These are phyloP conservation scores for Mystacides longicornis DNA, from an alignment of 2,888 invertebrate genomes.

Conservation along the genomic window DNA sequence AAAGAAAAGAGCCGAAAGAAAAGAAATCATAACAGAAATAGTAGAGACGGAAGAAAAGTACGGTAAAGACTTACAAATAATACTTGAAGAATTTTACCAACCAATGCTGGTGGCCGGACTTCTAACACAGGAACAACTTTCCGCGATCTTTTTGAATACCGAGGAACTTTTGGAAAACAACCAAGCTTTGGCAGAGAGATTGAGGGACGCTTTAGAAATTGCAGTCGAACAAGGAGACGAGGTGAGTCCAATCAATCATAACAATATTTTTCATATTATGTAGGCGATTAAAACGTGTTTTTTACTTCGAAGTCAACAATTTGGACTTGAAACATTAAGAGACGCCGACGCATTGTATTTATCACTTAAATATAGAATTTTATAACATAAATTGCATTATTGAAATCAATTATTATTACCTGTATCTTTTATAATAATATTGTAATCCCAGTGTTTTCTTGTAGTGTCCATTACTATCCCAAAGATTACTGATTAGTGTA, in stretches of 20 bases:
- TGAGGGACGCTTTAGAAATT: constrained; percentile 80
- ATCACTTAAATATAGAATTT: no score
- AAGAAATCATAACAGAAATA: constrained; percentile 91
- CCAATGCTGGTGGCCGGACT: constrained; percentile 91
- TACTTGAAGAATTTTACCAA: constrained; percentile 86
- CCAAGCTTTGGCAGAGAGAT: constrained; percentile 74
- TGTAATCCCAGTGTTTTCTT: no score
- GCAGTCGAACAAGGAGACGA: constrained; percentile 74
- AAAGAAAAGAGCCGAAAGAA: constrained; percentile 81
- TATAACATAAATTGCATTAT: no score
- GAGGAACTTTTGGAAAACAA: constrained; percentile 87
- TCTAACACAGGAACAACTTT: constrained; percentile 82
- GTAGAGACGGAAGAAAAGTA: constrained; percentile 95
- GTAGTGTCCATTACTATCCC: no score
- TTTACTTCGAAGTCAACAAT: no score
- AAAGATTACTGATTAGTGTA: no score
- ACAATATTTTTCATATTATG: neutral
- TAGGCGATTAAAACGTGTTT: no score
- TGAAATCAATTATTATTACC: no score
- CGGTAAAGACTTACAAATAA: constrained; percentile 85
- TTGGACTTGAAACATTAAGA: no score
- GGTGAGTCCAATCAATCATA: constrained; percentile 31
- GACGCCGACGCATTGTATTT: no score
- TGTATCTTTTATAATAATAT: no score
- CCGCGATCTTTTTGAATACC: constrained; percentile 87